A percentile compares a stretch with the other conserved stretches of the same genome.
Evolutionary conservation across 2,888 invertebrate species (phyloP).

Genomic region (Galerucella nymphaeae): DNA sequence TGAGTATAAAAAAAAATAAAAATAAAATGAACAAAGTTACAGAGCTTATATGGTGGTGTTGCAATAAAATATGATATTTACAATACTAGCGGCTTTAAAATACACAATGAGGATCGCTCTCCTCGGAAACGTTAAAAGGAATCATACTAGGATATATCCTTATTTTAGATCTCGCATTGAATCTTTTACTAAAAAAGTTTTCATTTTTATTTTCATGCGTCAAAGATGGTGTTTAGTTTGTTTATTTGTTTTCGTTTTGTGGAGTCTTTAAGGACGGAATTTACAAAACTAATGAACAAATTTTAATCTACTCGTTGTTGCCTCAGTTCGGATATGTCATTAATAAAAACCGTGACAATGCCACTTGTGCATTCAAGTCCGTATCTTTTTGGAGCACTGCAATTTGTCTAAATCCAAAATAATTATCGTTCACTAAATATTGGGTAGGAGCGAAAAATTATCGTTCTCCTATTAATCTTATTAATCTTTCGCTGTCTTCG

Average conservation of each 20-base stretch:
- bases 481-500: conserved; percentile 1
- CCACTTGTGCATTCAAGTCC: conserved; percentile 27
- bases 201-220: no score
- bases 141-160: neutral
- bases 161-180: neutral
- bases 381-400: conserved; percentile 13
- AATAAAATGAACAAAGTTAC: conserved; percentile 1
- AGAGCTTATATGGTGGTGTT: neutral
- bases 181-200: neutral
- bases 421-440: conserved; percentile 31
- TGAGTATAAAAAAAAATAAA: conserved; percentile 69
- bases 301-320: conserved; percentile 42
- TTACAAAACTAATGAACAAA: conserved; percentile 42
- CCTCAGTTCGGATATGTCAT: conserved; percentile 42
- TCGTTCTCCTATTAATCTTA: conserved; percentile 1
- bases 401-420: conserved; percentile 32
- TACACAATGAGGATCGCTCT: neutral
- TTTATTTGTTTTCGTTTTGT: no score
- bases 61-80: neutral
- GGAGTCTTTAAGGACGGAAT: no score
- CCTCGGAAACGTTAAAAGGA: neutral
- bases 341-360: conserved; percentile 37
- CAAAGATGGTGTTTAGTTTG: no score
- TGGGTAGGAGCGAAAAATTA: conserved; percentile 15
- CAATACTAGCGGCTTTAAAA: neutral